phyloP scores from a whole-genome alignment of 2,888 invertebrate genomes.

The Andrena camellia region DNA sequence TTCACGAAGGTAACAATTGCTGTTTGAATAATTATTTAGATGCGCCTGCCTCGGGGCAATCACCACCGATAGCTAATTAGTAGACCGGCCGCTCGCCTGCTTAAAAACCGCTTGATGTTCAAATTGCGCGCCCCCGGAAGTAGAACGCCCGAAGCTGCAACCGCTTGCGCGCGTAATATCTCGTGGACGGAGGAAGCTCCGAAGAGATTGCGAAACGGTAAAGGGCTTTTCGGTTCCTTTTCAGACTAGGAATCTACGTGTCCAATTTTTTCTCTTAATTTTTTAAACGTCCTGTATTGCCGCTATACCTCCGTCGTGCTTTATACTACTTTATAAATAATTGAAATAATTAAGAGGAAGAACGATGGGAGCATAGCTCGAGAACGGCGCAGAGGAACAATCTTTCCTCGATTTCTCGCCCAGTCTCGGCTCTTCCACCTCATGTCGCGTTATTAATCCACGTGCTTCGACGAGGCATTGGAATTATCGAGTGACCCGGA shows the following conservation, averaged over 20 bases:
- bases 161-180: background rate
- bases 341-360: background rate
- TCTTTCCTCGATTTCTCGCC: background rate
- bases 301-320: background rate
- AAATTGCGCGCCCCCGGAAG: background rate
- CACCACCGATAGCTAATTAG: background rate
- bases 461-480: constrained; percentile 59
- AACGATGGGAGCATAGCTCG: background rate
- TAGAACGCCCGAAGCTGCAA: background rate
- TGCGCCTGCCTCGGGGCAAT: background rate
- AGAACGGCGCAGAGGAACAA: constrained; percentile 21
- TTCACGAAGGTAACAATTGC: constrained; percentile 7
- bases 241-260: background rate
- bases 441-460: constrained; percentile 64
- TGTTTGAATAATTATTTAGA: constrained; percentile 25
- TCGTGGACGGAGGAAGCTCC: background rate
- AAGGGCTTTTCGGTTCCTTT: background rate
- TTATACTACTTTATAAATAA: background rate
- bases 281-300: background rate
- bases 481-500: constrained; percentile 61
- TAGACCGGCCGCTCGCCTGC: background rate
- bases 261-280: background rate
- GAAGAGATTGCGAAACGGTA: background rate
- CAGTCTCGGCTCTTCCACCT: background rate
- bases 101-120: background rate